Base-by-base conservation (phyloP, 2,797 vertebrate genomes). In the Centroberyx gerrardi region DNA sequence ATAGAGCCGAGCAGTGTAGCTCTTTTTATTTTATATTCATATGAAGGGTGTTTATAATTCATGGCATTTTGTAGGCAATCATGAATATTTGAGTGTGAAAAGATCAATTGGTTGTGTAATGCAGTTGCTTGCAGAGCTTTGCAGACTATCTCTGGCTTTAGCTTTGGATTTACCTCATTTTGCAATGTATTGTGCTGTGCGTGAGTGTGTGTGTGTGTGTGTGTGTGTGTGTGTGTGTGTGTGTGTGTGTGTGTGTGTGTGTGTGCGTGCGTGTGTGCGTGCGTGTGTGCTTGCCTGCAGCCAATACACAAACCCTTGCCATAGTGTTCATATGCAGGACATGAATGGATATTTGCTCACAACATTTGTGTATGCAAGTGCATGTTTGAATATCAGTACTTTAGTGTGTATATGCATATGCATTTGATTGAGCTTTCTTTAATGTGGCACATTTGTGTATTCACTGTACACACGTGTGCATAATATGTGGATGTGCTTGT, bases 61-160 rank as follows among this genome's bases (percentile, higher is more conserved):
- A 59, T n/a, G 0, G 8, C 1, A 17, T 56, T 74, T 62, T 68
- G 68, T 3, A 38, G 72, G 40, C 36, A 55, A 63, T 38, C 17
- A 52, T 72, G 18, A 76, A 71, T 83, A 78, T 62, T 62, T 78
- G 56, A 80, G 52, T 44, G 18, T 29, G 18, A 53, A 65, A 62
- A 62, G 17, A 75, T 74, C 60, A 72, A 55, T 56, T 66, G 60
- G 54, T 51, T 62, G 59, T 29, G 1, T 53, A 28, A 62, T 64
- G 38, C 44, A 53, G 29, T 44, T 71, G 58, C 42, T 60, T 9
- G 33, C 46, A 62, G 60, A 74, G 59, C 79, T 74, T 40, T 66
- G 38, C 17, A 33, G 27, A 33, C 51, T 9, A 65, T 48, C 46
- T 55, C 17, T 3, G 7, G 15, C 36, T 71, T 53, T 38, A 56